Conservation (phyloP, 2,113 vertebrate genomes). For the Hippocampus guttulatus region DNA sequence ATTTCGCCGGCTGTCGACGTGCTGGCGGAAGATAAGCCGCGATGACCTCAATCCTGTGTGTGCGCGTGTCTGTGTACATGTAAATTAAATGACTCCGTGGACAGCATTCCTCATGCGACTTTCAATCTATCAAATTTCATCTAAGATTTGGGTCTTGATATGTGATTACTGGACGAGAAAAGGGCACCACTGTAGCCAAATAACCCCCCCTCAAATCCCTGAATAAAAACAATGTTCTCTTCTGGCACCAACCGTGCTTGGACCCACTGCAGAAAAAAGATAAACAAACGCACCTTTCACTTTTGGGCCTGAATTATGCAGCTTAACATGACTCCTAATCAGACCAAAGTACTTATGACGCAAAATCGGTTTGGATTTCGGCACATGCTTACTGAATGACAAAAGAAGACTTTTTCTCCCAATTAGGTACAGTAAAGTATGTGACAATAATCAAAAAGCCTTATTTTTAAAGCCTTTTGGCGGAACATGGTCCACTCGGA, state of each 20-base stretch:
- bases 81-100: background rate
- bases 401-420: background rate
- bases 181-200: background rate
- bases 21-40: conserved; percentile 6
- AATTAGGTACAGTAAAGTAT: too few species aligned
- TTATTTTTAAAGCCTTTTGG: too few species aligned
- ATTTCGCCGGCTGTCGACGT: background rate
- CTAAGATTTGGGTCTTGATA: background rate
- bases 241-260: background rate
- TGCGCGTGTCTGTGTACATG: background rate
- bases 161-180: background rate
- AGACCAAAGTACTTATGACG: background rate
- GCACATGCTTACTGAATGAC: background rate
- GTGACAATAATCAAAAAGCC: too few species aligned
- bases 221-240: background rate
- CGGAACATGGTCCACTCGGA: too few species aligned
- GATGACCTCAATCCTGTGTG: conserved; percentile 3
- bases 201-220: too few species aligned
- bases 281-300: background rate
- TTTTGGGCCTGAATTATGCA: background rate
- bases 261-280: background rate
- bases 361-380: background rate
- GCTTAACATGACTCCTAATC: background rate
- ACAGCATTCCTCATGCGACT: background rate
- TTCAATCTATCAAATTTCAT: background rate